Evolutionary conservation across 2,113 vertebrate genomes (phyloP).

Genomic region (Baryphthengus martii): DNA sequence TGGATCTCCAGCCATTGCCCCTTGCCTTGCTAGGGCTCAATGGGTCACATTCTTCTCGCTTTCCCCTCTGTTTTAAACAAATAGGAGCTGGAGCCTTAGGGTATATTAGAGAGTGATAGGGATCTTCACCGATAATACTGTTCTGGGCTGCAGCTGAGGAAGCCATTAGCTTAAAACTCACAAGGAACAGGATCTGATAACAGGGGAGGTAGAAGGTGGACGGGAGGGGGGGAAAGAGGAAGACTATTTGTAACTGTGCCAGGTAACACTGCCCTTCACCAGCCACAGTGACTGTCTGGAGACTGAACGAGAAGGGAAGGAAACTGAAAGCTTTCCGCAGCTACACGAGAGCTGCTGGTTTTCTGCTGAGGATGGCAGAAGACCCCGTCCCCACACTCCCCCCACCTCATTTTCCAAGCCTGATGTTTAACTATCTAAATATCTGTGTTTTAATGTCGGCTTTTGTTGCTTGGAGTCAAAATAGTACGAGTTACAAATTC

Average conservation of each 20-base stretch:
- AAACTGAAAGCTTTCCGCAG: rapidly evolving
- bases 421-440: neutral
- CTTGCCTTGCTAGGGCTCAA: neutral
- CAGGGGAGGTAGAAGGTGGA: neutral
- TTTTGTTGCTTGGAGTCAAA: neutral
- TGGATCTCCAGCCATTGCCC: neutral
- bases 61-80: neutral
- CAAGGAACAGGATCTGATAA: neutral
- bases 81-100: neutral
- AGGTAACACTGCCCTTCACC: neutral
- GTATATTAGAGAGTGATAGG: neutral
- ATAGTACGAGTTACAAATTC: neutral
- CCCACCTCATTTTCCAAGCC: neutral
- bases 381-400: neutral
- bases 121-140: neutral
- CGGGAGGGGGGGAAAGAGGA: neutral
- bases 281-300: rapidly evolving
- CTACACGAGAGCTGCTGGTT: neutral
- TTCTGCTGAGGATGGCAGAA: neutral
- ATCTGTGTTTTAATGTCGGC: neutral
- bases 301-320: neutral
- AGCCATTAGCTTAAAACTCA: neutral
- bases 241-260: neutral
- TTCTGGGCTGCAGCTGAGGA: neutral
- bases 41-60: slow-evolving; percentile 30